phyloP scores from a whole-genome alignment of 2,113 vertebrate species.

The Willisornis vidua region DNA sequence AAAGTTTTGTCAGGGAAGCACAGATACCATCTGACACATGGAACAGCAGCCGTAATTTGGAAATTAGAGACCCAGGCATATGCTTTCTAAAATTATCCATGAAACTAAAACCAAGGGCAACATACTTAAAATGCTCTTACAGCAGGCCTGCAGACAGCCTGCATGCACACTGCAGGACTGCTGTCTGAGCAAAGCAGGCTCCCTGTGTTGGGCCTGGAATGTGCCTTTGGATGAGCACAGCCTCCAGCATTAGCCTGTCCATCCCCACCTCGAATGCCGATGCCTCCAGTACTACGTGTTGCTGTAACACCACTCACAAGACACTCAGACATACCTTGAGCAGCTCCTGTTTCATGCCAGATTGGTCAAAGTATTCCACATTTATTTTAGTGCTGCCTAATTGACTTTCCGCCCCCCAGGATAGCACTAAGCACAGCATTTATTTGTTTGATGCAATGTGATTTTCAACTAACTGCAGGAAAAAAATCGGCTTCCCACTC shows the following conservation, averaged over 20 bases:
- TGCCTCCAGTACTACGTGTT: not conserved
- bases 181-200: not conserved
- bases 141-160: slow-evolving; percentile 2
- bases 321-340: not conserved
- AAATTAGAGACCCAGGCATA: slow-evolving; percentile 64
- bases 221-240: not conserved
- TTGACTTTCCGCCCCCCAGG: not conserved
- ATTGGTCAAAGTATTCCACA: not conserved
- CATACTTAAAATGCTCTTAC: slow-evolving; percentile 50
- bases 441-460: not conserved
- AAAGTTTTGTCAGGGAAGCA: slow-evolving; percentile 41
- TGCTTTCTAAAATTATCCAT: slow-evolving; percentile 71
- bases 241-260: not conserved
- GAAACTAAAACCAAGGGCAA: slow-evolving; percentile 64
- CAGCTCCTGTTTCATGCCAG: not conserved
- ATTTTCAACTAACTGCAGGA: not conserved
- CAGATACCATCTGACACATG: slow-evolving; percentile 44
- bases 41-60: slow-evolving; percentile 45
- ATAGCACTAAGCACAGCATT: not conserved
- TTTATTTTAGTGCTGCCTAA: slow-evolving; percentile 27
- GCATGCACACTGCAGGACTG: not conserved
- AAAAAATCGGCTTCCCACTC: not conserved
- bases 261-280: not conserved
- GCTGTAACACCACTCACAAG: not conserved
- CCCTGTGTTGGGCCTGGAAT: not conserved